phyloP scores from a whole-genome alignment of 2,113 vertebrate species.

The Butorides virescens region DNA sequence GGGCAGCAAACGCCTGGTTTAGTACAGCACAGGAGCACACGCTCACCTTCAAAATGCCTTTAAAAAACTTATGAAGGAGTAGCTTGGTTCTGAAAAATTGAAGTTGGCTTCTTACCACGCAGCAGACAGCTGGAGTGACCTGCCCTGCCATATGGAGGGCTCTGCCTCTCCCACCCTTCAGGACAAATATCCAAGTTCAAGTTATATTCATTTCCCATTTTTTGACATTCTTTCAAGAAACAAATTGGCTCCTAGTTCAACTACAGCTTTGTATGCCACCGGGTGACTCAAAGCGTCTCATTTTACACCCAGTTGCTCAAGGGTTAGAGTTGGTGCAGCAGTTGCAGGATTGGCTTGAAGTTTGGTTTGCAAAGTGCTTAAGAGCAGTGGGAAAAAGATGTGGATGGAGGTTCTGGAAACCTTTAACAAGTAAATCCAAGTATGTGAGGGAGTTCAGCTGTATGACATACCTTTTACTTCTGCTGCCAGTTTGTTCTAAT shows the following conservation, averaged over 20 bases:
- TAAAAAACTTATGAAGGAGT: not conserved
- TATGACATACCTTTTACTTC: not conserved
- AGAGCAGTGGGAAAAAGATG: not conserved
- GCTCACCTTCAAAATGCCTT: not conserved
- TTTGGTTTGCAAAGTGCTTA: not conserved
- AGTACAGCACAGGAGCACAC: not conserved
- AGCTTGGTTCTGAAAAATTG: not conserved
- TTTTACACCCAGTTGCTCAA: not conserved
- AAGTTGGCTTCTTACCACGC: not conserved
- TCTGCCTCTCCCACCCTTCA: not conserved
- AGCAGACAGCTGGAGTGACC: not conserved
- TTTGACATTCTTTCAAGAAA: not conserved
- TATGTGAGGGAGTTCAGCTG: not conserved
- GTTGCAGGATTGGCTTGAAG: not conserved
- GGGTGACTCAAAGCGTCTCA: not conserved
- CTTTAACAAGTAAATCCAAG: not conserved
- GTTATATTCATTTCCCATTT: not conserved
- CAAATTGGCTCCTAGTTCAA: not conserved
- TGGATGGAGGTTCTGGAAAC: not conserved
- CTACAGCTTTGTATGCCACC: not conserved
- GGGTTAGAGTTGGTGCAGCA: not conserved
- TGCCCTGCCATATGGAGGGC: not conserved
- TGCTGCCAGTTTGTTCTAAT: not conserved
- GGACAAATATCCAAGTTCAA: not conserved
- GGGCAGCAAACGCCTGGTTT: not conserved